Base-by-base conservation (phyloP, 2,797 vertebrate genomes). In the Chaenodraco wilsoni region DNA sequence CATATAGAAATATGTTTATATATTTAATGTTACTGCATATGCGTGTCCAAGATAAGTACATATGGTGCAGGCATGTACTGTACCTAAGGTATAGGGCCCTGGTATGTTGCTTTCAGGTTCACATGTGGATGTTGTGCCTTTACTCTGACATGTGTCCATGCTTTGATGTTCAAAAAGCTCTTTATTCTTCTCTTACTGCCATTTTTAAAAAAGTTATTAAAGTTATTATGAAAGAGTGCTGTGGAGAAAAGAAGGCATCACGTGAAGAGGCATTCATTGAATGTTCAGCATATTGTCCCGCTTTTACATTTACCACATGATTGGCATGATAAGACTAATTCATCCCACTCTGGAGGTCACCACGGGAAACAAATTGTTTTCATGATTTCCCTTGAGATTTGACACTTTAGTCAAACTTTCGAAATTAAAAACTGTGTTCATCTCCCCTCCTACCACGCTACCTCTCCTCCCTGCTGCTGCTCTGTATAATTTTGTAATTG, bases 401-500 rank as follows among this genome's bases (percentile, higher is more conserved):
- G 9, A 5, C 13, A 12, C 70, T 58, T 1, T 2, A 69, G 67
- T 16, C 5, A 4, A 76, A 76, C 64, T 78, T 74, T 13, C 7
- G 33, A 46, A 71, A 49, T 72, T 13, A 58, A 50, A 77, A 75
- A 58, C 58, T 55, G 65, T 45, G 5, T 59, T 31, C 17, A 62
- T 49, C 13, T 13, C 33, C 13, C 23, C 21, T 19, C 27, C 12
- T 48, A 59, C 65, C 56, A 19, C 46, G 16, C 59, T 40, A 23
- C 14, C 41, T 51, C 31, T 62, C 57, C 23, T 57, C 60, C 23
- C 17, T 58, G 55, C 21, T 57, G 17, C 31, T 74, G 54, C 37
- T 49, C 69, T 41, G 17, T 72, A 51, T 70, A 54, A 60, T 72
- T 82, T 79, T 65, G 44, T 84, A 76, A 87, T 78, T 83, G 73